Base-by-base conservation (phyloP, 2,888 invertebrate genomes). In the Dorcus hopei region DNA sequence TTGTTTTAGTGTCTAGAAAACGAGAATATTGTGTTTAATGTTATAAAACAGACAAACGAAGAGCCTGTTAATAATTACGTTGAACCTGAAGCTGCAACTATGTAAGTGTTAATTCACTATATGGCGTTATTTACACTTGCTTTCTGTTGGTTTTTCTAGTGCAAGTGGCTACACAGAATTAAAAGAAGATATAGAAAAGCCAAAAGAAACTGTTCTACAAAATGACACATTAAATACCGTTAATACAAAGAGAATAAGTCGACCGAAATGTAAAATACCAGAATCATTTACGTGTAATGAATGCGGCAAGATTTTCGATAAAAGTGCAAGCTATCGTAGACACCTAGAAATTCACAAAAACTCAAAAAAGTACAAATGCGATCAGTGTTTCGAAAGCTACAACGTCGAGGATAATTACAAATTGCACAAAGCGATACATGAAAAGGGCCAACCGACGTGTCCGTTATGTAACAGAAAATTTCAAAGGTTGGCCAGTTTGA, bases 351-450 rank as follows among this genome's bases (percentile, higher is more conserved):
- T 66, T 53, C 77, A 78, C 58, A 67, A 67, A 50, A 70, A 68
- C 45, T 65, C 66, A 5, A 78, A 77, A 59, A 73, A 72, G 58
- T 78, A 68, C 64, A 74, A 72, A 56, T 79, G 79, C 63, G 61
- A 68, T 6, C 67, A 74, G 48, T 79, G 79, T 63, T 59, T 67
- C 2, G 66, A 69, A 4, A 73, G 75, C 51, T 77, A 71, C 58
- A 75, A 76, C 60, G 68, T 72, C n/a, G 75, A 78, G 65, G 72
- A 69, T 45, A 79, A 79, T 66, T 73, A 74, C 33, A 74, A 74
- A 62, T 67, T 79, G 50, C 79, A 79, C 59, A 72, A 69, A 70
- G 72, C 73, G 7, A 63, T 72, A 50, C 77, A 78, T 61, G 56
- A 61, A 8, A 71, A 69, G 38, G 68, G 67, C n/a, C 64, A 65